Evolutionary conservation across 2,888 invertebrate species (phyloP), one percentile per base, ranked within the genome.

Genomic region (Torymus aiolomorphi): DNA sequence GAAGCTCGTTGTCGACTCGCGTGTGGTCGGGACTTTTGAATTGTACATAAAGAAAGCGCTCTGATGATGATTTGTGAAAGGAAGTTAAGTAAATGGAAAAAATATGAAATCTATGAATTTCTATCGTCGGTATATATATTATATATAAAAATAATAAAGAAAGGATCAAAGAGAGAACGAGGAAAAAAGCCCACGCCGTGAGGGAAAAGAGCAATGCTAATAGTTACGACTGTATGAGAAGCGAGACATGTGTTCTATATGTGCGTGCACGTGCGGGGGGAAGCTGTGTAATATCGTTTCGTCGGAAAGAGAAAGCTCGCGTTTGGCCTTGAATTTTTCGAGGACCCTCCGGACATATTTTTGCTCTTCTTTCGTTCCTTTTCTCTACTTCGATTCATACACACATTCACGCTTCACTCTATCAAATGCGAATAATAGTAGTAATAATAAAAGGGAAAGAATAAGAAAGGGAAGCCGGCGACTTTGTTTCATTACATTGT

Each of bases 31-130:
- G 79, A 79, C 72, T 80, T 79, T 80, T 80, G 75, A 82, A 80
- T 69, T 83, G 83, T 83, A 83, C 65, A 82, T 82, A 82, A 56
- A 71, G 77, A 83, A 78, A 82, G n/a, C 71, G 62, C 57, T 80
- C 73, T 76, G 78, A 72, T 24, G 72, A 67, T 80, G 51, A 69
- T 74, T 74, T 76, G 65, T 74, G 73, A 74, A 74, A 76, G 54
- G 10, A 76, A 71, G 24, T 73, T 67, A 62, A 74, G 42, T 73
- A 73, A 78, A 65, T 63, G 62, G 66, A 24, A 66, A 67, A 63
- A 73, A 18, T 74, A 76, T 73, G 16, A 76, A 71, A 76, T 76
- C 49, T 76, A 62, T 56, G 52, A 76, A 69, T 62, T 13, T 78
- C 61, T 78, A 77, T 67, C 20, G 70, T 73, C 76, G 70, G 65